Conservation (phyloP, 2,113 vertebrate species). For the Ammodytes marinus region DNA sequence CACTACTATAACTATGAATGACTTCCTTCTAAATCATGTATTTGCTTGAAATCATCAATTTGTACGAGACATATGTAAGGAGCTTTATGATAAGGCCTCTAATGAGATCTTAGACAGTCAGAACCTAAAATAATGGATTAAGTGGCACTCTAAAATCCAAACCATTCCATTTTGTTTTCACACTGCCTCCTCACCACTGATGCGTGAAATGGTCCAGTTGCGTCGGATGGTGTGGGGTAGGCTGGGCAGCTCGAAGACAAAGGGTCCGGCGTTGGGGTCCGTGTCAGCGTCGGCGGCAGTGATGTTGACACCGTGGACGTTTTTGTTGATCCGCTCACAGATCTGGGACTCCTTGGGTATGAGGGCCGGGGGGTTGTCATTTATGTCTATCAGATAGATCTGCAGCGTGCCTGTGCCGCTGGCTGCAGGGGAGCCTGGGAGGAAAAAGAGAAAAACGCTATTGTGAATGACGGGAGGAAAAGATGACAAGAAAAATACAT, state of each 20-base stretch:
- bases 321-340: conserved; percentile 89
- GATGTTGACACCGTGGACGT: conserved; percentile 93
- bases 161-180: neutral
- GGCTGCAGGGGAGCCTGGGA: conserved; percentile 89
- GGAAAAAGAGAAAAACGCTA: conserved; percentile 37
- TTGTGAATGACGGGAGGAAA: conserved; percentile 41
- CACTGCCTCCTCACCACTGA: conserved; percentile 88
- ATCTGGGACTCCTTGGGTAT: conserved; percentile 94
- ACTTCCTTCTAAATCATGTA: too few species aligned
- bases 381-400: conserved; percentile 97
- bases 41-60: neutral
- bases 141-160: neutral
- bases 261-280: conserved; percentile 95
- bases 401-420: conserved; percentile 96
- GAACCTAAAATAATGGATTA: neutral
- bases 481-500: conserved; percentile 41
- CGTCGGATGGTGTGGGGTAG: conserved; percentile 89
- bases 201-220: conserved; percentile 95
- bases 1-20: too few species aligned
- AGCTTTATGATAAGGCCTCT: neutral
- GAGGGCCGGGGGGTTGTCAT: conserved; percentile 94
- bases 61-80: neutral
- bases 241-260: conserved; percentile 94
- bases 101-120: neutral
- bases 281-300: conserved; percentile 92